These are phyloP conservation scores for Helogale parvula DNA, from an alignment of 2,113 vertebrate genomes.

Conservation along the genomic window DNA sequence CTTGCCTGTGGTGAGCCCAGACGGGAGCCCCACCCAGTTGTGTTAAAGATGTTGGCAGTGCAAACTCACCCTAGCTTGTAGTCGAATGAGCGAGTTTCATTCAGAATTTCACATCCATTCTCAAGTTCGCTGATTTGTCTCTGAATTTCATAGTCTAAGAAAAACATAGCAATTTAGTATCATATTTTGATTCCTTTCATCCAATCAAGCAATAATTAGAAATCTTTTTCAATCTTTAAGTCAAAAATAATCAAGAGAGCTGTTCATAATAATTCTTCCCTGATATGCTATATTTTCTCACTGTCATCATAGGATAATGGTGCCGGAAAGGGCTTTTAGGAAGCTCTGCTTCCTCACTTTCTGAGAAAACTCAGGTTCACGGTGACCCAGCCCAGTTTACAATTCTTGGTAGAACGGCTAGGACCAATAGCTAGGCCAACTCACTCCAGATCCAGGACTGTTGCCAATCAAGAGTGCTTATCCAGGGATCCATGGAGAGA, in stretches of 20 bases:
- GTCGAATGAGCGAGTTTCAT: constrained; percentile 97
- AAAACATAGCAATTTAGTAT: constrained; percentile 70
- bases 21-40: rapidly evolving
- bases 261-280: constrained; percentile 47
- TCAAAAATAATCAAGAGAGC: constrained; percentile 65
- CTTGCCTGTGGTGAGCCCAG: neutral
- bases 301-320: neutral
- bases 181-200: constrained; percentile 75
- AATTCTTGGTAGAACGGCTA: neutral
- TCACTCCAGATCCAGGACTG: neutral
- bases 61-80: constrained; percentile 93
- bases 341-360: neutral
- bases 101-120: constrained; percentile 91
- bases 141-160: constrained; percentile 96
- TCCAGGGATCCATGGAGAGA: neutral
- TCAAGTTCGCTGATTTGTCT: constrained; percentile 93
- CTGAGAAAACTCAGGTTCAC: neutral
- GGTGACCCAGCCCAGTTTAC: neutral
- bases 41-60: neutral
- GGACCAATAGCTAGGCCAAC: no score
- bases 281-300: neutral
- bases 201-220: constrained; percentile 52
- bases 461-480: neutral
- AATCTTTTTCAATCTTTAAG: constrained; percentile 69
- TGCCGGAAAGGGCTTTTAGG: neutral